Base-by-base conservation (phyloP, 2,113 vertebrate species). In the Fulica atra region DNA sequence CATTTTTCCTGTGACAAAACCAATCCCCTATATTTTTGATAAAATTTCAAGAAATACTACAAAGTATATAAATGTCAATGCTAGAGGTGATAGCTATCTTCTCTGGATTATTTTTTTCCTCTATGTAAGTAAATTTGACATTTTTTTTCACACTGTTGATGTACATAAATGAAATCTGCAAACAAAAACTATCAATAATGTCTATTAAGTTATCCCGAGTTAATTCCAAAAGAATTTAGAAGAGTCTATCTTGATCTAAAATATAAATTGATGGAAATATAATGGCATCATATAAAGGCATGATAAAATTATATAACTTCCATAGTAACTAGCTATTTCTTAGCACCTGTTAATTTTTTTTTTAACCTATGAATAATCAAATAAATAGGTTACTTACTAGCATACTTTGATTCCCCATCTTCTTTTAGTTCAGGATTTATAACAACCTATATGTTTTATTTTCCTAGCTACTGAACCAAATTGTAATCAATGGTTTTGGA, bases 261-360 rank as follows among this genome's bases (percentile, higher is more conserved):
- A 48, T 44, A 12, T 10, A 53, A 19, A 10, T 60, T 68, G 6
- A 25, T 28, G 31, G 13, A 65, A 91, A 86, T 42, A 50, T 5
- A 31, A 54, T 11, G 11, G 3, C 1, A 0, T 53, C 57, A 35
- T 64, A 44, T 51, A 50, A 65, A 70, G 9, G 8, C 2, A 48
- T 9, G 17, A 17, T 18, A 81, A 68, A 81, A 36, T 21, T 6
- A 44, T 44, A 44, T 44, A 44, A 44, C 9, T 64, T 63, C 23
- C 16, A 13, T 29, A 3, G 0, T 50, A 73, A 38, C 8, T 50
- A 53, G 4, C 3, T 0, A 15, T 74, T 79, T 70, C 23, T 44
- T 64, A 25, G 11, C 7, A 86, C 6, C 6, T 23, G 8, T 7
- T 78, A n/a, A 4, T 48, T 78, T 72, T 81, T 72, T 81, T 77